These are phyloP conservation scores for Eumacrocentrus americanus DNA, from an alignment of 2,888 invertebrate genomes.

Conservation along the genomic window DNA sequence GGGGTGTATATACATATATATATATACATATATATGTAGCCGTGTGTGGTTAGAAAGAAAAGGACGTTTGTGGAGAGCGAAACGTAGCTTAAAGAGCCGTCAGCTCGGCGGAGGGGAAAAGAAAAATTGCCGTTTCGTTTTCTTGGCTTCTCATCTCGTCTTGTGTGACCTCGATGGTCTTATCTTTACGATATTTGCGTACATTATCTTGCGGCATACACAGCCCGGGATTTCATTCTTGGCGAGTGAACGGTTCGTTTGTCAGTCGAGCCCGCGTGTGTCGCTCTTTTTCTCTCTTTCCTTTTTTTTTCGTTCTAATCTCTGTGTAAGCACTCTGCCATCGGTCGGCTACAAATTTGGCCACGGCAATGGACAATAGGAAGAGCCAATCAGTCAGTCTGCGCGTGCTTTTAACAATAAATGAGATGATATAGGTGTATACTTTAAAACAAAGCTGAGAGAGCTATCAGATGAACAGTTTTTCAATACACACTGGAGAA, in stretches of 20 bases:
- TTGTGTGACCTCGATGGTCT: conserved; percentile 35
- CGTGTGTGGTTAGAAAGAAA: background rate
- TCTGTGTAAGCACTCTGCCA: no score
- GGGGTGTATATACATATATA: conserved; percentile 13
- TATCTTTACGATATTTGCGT: conserved; percentile 62
- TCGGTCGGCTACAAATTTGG: no score
- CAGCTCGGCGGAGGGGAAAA: conserved; percentile 18
- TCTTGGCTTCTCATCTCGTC: conserved; percentile 19
- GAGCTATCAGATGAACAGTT: conserved; percentile 54
- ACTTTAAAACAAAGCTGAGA: conserved; percentile 58
- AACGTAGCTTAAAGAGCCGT: background rate
- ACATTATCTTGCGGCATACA: conserved; percentile 56
- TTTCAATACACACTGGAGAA: conserved; percentile 50
- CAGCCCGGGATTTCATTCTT: conserved; percentile 45
- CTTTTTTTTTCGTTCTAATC: conserved; percentile 1
- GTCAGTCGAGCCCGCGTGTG: conserved; percentile 24
- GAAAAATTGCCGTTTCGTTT: conserved; percentile 4
- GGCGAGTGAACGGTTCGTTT: conserved; percentile 20
- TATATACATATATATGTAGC: background rate
- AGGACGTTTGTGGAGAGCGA: background rate
- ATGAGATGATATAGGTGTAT: conserved; percentile 51
- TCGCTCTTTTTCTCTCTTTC: conserved; percentile 1
- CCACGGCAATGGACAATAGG: no score
- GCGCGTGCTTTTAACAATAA: conserved; percentile 49
- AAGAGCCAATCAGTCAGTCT: no score